phyloP scores from a whole-genome alignment of 2,888 invertebrate species.

The Amphipoea lucens region DNA sequence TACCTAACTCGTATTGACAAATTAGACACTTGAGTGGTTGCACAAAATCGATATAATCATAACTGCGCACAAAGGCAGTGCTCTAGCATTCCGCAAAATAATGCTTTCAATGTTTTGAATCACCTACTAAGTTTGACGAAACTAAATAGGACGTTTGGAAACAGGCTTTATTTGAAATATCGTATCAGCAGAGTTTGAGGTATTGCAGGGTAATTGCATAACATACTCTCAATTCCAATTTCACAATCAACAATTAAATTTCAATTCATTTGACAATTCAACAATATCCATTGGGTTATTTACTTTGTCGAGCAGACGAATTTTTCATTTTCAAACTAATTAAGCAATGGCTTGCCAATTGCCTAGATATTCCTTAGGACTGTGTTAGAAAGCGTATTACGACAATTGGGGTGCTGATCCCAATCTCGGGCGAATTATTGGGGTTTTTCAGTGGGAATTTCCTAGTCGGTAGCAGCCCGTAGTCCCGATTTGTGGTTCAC shows the following conservation, averaged over 20 bases:
- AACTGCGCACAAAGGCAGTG: slow-evolving; percentile 27
- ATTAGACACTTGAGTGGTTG: slow-evolving; percentile 39
- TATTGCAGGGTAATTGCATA: neutral
- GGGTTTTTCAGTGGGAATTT: neutral
- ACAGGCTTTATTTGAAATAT: neutral
- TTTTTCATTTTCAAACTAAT: neutral
- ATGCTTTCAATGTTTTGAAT: slow-evolving; percentile 4
- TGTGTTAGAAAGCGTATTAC: neutral
- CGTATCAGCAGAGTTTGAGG: neutral
- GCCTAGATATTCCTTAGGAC: neutral
- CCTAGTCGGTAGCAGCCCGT: neutral
- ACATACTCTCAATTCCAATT: neutral
- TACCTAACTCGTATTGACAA: slow-evolving; percentile 15
- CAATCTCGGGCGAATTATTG: neutral
- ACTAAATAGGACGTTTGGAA: neutral
- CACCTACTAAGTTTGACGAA: neutral
- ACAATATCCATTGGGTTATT: neutral
- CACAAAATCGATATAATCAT: slow-evolving; percentile 44
- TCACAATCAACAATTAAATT: neutral
- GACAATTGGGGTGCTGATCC: neutral
- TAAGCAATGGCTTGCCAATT: neutral
- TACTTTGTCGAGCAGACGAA: neutral
- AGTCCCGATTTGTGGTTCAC: neutral
- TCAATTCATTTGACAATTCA: neutral
- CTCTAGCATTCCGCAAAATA: slow-evolving; percentile 13